Conservation (phyloP, 1,140 invertebrate genomes). For the Apis dorsata region DNA sequence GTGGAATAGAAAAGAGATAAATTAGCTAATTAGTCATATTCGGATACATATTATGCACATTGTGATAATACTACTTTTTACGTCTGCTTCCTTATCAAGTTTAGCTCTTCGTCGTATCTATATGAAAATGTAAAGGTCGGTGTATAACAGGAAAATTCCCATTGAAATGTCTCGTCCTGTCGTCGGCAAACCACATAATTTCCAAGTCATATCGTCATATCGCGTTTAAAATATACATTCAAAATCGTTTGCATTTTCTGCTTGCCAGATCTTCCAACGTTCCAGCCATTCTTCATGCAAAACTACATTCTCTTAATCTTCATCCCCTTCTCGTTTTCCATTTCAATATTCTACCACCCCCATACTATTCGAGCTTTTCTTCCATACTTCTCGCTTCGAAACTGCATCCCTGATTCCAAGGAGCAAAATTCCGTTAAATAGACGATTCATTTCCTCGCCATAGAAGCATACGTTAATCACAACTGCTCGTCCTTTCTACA, state of each 20-base stretch:
- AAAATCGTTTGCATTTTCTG: slow-evolving; percentile 12
- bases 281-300: background rate
- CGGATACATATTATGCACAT: no score
- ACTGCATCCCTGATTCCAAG: no score
- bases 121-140: slow-evolving; percentile 2
- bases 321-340: no score
- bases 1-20: no score
- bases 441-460: no score
- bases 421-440: no score
- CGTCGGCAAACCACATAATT: slow-evolving; percentile 29
- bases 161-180: background rate
- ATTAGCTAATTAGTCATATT: no score
- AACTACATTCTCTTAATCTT: slow-evolving; percentile 2
- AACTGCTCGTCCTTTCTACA: no score
- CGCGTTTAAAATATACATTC: slow-evolving; percentile 15
- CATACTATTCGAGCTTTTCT: background rate
- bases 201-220: slow-evolving; percentile 5
- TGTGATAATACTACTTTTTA: background rate
- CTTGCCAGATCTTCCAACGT: background rate
- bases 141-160: background rate
- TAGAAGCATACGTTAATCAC: no score
- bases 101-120: background rate
- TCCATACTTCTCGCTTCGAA: background rate
- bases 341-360: background rate
- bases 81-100: background rate